phyloP scores from a whole-genome alignment of 1,140 invertebrate genomes.

The Lamellibrachia luymesi region DNA sequence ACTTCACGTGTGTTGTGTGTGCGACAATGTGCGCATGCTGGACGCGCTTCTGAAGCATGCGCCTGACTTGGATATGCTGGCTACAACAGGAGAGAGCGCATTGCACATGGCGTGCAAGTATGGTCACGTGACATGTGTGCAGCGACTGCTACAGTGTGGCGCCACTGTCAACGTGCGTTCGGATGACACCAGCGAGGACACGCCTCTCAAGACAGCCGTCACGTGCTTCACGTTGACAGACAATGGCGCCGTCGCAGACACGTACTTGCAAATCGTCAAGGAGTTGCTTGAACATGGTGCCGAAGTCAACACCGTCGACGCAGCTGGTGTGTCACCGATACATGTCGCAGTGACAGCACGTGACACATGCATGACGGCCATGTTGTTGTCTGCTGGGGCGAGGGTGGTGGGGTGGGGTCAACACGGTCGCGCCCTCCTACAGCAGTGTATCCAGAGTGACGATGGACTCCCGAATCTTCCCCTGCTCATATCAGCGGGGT shows the following conservation, averaged over 20 bases:
- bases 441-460: constrained; percentile 31
- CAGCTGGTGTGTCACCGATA: constrained; percentile 30
- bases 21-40: not conserved
- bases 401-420: constrained; percentile 31
- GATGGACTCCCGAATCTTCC: constrained; percentile 34
- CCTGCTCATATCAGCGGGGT: constrained; percentile 31
- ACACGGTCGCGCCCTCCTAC: constrained; percentile 16
- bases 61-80: not conserved
- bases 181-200: not conserved
- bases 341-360: constrained; percentile 33
- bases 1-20: not conserved
- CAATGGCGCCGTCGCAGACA: not conserved
- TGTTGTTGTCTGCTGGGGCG: constrained; percentile 31
- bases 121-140: constrained; percentile 1
- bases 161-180: not conserved
- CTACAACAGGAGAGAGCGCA: not conserved
- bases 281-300: not conserved
- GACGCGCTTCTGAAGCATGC: not conserved
- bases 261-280: not conserved
- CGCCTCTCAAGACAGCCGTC: not conserved
- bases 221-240: not conserved
- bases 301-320: not conserved
- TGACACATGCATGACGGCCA: constrained; percentile 30
- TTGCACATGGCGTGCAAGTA: constrained; percentile 6
- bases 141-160: not conserved